Conservation (phyloP, 2,797 vertebrate species). For the Darevskia nairensis region DNA sequence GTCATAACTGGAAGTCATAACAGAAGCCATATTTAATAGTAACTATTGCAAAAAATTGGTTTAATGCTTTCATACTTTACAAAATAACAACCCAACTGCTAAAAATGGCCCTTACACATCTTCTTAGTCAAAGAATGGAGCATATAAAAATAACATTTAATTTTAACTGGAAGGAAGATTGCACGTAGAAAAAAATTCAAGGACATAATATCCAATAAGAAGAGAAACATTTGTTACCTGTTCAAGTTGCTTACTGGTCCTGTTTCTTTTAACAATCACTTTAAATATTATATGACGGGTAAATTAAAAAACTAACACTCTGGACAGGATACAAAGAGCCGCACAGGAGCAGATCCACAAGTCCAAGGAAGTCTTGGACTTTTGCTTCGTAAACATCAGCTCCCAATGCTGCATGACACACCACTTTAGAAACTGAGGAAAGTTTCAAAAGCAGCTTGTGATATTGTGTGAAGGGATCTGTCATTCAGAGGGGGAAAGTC, state of each 20-base stretch:
- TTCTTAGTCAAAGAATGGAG: conserved; percentile 69
- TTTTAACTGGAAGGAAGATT: conserved; percentile 61
- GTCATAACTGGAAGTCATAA: conserved; percentile 78
- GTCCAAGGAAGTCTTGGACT: background rate
- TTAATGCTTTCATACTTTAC: conserved; percentile 79
- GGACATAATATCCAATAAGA: conserved; percentile 54
- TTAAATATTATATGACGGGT: conserved; percentile 42
- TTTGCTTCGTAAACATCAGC: background rate
- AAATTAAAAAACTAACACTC: conserved; percentile 22
- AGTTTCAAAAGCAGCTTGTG: background rate
- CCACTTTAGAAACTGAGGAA: background rate
- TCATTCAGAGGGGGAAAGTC: too few species aligned
- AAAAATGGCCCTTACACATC: conserved; percentile 72
- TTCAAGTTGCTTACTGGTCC: conserved; percentile 45
- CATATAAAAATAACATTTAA: conserved; percentile 67
- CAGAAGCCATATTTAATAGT: conserved; percentile 78
- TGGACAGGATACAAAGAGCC: conserved; percentile 20
- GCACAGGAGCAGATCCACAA: background rate
- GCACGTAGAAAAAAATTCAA: conserved; percentile 64
- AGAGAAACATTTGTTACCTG: conserved; percentile 46
- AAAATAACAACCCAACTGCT: conserved; percentile 74
- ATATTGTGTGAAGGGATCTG: background rate
- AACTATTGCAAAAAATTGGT: conserved; percentile 78
- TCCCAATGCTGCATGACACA: too few species aligned
- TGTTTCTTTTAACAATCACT: conserved; percentile 39